Evolutionary conservation across 1,140 invertebrate genomes (phyloP).

Genomic region (Aphaenogaster ashmeadi): DNA sequence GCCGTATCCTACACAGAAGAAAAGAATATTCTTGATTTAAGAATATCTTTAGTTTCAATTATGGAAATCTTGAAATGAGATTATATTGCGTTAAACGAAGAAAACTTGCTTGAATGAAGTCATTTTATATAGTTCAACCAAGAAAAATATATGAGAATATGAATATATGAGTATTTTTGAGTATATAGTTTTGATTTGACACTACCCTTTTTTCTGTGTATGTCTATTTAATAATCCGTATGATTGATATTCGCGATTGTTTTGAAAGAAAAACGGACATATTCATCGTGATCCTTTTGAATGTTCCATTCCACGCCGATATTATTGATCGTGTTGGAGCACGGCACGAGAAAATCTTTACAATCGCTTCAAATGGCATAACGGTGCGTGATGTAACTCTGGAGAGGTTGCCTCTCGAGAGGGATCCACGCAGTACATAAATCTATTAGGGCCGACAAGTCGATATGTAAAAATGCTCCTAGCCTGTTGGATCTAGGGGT

Average conservation of each 20-base stretch:
- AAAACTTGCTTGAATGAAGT: too few relatives aligned
- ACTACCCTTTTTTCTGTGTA: too few relatives aligned
- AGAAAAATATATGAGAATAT: too few relatives aligned
- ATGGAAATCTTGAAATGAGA: too few relatives aligned
- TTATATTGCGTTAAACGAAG: too few relatives aligned
- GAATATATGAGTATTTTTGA: too few relatives aligned
- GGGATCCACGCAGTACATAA: not conserved
- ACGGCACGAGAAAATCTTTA: not conserved
- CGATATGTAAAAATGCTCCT: conserved; percentile 45
- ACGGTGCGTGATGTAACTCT: conserved; percentile 25
- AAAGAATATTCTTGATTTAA: too few relatives aligned
- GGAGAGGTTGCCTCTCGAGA: conserved; percentile 7
- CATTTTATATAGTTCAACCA: too few relatives aligned
- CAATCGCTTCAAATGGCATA: conserved; percentile 13
- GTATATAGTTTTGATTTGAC: too few relatives aligned
- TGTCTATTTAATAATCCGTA: not conserved
- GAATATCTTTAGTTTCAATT: too few relatives aligned
- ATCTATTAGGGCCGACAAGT: conserved; percentile 42
- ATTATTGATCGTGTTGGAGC: not conserved
- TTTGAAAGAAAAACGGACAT: not conserved
- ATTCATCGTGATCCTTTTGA: not conserved
- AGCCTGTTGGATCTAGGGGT: conserved; percentile 62
- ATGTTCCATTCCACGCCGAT: not conserved
- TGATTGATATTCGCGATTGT: not conserved
- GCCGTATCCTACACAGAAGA: too few relatives aligned